A percentile compares a stretch with the other conserved stretches of the same genome.
These are phyloP conservation scores for Ochotona princeps DNA, from an alignment of 2,113 vertebrate species.

Conservation along the genomic window DNA sequence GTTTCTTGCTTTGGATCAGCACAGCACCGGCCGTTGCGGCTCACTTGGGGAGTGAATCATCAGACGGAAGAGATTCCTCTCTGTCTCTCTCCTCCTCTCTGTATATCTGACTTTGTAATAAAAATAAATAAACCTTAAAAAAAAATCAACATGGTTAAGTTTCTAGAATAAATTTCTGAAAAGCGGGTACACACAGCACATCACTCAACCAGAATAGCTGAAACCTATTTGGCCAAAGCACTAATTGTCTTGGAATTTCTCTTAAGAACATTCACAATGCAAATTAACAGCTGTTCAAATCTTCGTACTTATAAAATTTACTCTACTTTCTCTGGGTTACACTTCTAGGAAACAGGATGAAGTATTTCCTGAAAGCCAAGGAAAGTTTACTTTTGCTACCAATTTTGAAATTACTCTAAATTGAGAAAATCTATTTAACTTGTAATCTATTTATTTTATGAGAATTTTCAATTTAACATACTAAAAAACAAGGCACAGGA, in stretches of 20 bases:
- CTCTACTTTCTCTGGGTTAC: constrained; percentile 26
- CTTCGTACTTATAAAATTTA: neutral
- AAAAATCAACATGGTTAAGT: neutral
- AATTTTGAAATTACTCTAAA: constrained; percentile 39
- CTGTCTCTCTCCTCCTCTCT: too few species aligned
- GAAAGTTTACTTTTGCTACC: neutral
- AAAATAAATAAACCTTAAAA: too few species aligned
- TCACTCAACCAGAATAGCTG: neutral
- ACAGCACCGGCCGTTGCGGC: too few species aligned
- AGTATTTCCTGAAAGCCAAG: neutral
- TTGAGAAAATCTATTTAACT: constrained; percentile 6
- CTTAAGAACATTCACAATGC: constrained; percentile 32
- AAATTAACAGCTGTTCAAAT: constrained; percentile 44
- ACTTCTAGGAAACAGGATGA: constrained; percentile 45
- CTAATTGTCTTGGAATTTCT: neutral
- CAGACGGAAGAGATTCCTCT: too few species aligned
- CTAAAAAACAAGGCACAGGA: constrained; percentile 25
- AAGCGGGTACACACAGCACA: neutral
- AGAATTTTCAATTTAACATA: constrained; percentile 46
- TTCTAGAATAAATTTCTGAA: constrained; percentile 37
- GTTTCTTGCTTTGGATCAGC: too few species aligned
- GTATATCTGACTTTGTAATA: too few species aligned
- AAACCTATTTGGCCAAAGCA: neutral
- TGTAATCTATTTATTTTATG: constrained; percentile 42
- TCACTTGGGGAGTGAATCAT: too few species aligned